Evolutionary conservation across 37 sponge, comb jelly and placozoan species (phyloP).

Genomic region (Chondrilla cf. caribensis): DNA sequence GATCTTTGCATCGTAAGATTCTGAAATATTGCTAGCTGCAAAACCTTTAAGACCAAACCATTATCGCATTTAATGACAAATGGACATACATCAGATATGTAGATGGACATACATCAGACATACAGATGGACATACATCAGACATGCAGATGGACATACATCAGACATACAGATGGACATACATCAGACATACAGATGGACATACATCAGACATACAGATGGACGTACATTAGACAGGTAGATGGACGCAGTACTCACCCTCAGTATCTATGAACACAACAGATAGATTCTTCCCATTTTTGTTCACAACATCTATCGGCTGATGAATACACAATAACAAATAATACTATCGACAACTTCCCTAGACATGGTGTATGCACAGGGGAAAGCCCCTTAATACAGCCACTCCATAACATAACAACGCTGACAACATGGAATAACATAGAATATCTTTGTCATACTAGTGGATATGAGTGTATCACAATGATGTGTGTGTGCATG

Average conservation of each 20-base stretch:
- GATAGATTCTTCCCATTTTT: constrained; percentile 63
- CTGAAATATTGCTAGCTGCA: constrained; percentile 89
- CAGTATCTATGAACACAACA: constrained; percentile 87
- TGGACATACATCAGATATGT: background rate
- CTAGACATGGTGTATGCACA: too few species aligned
- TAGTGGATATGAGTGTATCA: too few species aligned
- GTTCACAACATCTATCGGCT: constrained; percentile 56
- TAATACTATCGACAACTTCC: too few species aligned
- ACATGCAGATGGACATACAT: constrained; percentile 1
- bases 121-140: background rate
- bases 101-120: background rate
- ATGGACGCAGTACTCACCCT: constrained; percentile 44
- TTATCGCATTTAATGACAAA: background rate
- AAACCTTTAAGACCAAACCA: constrained; percentile 57
- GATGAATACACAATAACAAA: background rate
- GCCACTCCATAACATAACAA: too few species aligned
- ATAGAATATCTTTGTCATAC: too few species aligned
- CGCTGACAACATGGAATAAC: too few species aligned
- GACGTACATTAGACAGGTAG: too few species aligned
- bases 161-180: too few species aligned
- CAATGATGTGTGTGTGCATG: too few species aligned
- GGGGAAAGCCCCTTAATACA: too few species aligned
- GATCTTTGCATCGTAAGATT: constrained; percentile 91
- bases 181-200: background rate
- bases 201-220: background rate